Base-by-base conservation (phyloP, 2,797 vertebrate species). In the Salmo trutta region DNA sequence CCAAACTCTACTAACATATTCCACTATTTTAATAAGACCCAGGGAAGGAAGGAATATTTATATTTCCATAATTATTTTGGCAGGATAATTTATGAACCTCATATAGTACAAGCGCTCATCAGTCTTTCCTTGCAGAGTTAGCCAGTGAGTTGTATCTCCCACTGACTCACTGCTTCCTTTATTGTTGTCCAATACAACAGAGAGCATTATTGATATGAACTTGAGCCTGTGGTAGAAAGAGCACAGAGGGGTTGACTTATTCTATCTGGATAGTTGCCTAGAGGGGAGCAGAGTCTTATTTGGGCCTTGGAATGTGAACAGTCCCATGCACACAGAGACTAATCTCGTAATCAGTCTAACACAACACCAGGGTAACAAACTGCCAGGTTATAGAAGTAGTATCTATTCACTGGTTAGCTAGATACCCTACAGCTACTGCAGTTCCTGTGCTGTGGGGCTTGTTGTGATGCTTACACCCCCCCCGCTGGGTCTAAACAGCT, bases 311-410 rank as follows among this genome's bases (percentile, higher is more conserved):
- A 53, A 76, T 75, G 24, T 65, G 64, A 47, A 73, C 33, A 78
- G 74, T 6, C 65, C 5, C 52, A 36, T 36, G n/a, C 19, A 41
- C 33, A 33, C 21, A 51, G 5, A 75, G 70, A 68, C 83, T 90
- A 87, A 91, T 85, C 86, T 81, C 21, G 82, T 91, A 84, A 89
- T 85, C 82, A 78, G 81, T 51, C 72, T 77, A 82, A 52, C 65
- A 54, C 59, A 68, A 36, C 15, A 7, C 47, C 6, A 27, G 14
- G 21, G 51, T 17, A 52, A 73, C 17, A 27, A 31, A 29, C 6
- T 16, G 71, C 51, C 17, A 72, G 14, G 24, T 54, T 31, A 56
- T 73, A 54, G 7, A 21, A 64, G 59, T 24, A 64, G 59, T 14
- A 64, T 2, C 59, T 24, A 8, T 24, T 24, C 24, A 24, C 24